Evolutionary conservation across 2,113 vertebrate genomes (phyloP).

Genomic region (Oostethus manadensis): DNA sequence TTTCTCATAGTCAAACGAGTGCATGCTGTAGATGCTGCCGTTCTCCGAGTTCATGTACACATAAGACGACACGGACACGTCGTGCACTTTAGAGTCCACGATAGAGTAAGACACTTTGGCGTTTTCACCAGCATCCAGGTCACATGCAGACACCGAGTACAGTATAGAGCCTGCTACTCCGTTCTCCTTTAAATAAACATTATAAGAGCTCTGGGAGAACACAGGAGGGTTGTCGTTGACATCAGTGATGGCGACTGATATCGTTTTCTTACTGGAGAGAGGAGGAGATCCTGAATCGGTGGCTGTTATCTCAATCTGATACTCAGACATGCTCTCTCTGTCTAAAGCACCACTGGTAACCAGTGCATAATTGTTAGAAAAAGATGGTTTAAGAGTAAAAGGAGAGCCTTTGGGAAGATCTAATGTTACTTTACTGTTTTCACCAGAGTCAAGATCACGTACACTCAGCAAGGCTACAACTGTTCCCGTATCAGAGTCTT

Average conservation of each 20-base stretch:
- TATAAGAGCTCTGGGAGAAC: conserved; percentile 62
- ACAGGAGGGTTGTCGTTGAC: conserved; percentile 76
- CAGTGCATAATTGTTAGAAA: conserved; percentile 60
- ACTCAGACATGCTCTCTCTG: conserved; percentile 36
- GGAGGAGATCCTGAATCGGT: conserved; percentile 72
- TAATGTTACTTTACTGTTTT: conserved; percentile 2
- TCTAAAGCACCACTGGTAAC: conserved; percentile 45
- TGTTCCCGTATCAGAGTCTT: conserved; percentile 58
- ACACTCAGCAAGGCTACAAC: conserved; percentile 64
- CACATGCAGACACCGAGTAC: conserved; percentile 63
- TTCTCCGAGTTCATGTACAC: conserved; percentile 78
- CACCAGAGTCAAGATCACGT: conserved; percentile 25
- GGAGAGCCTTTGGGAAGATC: background rate
- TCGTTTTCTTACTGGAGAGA: conserved; percentile 65
- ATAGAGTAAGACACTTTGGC: conserved; percentile 75
- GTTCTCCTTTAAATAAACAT: conserved; percentile 57
- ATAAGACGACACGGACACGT: conserved; percentile 71
- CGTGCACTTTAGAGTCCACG: conserved; percentile 65
- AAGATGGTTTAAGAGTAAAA: background rate
- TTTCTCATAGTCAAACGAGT: conserved; percentile 80
- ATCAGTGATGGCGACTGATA: conserved; percentile 71
- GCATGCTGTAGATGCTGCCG: conserved; percentile 76
- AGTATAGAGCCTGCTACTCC: conserved; percentile 40
- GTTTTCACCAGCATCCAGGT: conserved; percentile 72
- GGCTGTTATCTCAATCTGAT: conserved; percentile 61